Evolutionary conservation across 2,797 vertebrate genomes (phyloP), one percentile per base, ranked within the genome.

Genomic region (Falco novaeseelandiae): DNA sequence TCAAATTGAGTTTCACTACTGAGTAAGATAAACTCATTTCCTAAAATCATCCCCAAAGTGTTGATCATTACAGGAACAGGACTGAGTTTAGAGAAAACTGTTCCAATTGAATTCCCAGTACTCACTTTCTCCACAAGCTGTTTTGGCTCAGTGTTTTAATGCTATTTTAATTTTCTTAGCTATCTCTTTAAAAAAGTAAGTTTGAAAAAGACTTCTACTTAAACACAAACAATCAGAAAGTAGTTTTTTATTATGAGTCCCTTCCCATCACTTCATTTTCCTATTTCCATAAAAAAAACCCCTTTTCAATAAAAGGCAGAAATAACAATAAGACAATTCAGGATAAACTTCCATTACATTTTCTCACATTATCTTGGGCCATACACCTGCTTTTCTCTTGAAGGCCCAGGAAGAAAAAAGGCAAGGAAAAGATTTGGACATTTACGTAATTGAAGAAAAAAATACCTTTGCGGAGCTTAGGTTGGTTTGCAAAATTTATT

Each of bases 1-100:
- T 93, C 59, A 91, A 96, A 79, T 54, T 93, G 86, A 89, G 62
- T 91, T 95, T 89, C 57, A 87, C 40, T 87, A 81, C 27, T 6
- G 13, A 94, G 80, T 66, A 94, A 96, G 79, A 94, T 58, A 95
- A 87, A 96, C 73, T 81, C 34, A 23, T 92, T 91, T 93, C 85
- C 88, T 92, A 95, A 97, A 97, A 85, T 74, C 34, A 91, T 78
- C 71, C 69, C 26, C 38, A 36, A 87, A 87, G 79, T 91, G 84
- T 87, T 94, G 78, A 92, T 93, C 83, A 78, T 94, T 89, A 83
- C 30, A 92, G 34, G 69, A 94, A 91, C 55, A 87, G 81, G 71
- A 89, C 67, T 42, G 30, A 4, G 22, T 78, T 96, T 95, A 81
- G 32, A 94, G 61, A 96, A 87, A 94, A 90, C 82, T 85, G 76